Evolutionary conservation across 2,797 vertebrate genomes (phyloP), one percentile per base, ranked within the genome.

Genomic region (Macrochelys suwanniensis): DNA sequence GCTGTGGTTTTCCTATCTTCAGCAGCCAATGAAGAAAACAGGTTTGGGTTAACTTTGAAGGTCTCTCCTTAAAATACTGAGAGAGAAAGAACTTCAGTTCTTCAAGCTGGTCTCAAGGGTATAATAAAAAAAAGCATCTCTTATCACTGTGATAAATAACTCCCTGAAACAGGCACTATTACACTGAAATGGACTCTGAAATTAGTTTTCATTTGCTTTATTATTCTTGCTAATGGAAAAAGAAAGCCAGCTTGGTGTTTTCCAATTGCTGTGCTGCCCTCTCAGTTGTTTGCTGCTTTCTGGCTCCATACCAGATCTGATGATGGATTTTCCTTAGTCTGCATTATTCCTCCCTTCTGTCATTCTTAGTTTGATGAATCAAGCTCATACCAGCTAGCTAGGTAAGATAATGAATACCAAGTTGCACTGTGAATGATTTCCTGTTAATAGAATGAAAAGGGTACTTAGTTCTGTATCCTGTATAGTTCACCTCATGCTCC

Each of bases 341-440:
- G 1, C 23, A 0, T 31, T 86, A 84, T 87, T 61, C 82, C 61
- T 82, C 89, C 83, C 77, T 87, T 82, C n/a, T 83, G 47, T 23
- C 84, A 11, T 77, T 79, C 59, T 74, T 16, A 0, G 51, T 10
- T 19, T 2, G 12, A 77, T 47, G 56, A 4, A 17, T 47, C 77
- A 28, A 81, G 85, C 79, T 6, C 31, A 9, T 26, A 49, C 49
- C 56, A 0, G 59, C 11, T 6, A 51, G 79, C 71, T 42, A 19
- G 53, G 17, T 45, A 47, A 81, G 53, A 42, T 28, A 37, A 65
- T 3, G 19, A 47, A 56, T 1, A 1, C 71, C 0, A 6, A 49
- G 77, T n/a, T 26, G 26, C 0, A 4, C 3, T 5, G 2, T 51
- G 12, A 86, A 1, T 0, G 0, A 5, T 23, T 50, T 26, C n/a